Evolutionary conservation across 2,797 vertebrate genomes (phyloP).

Genomic region (Cynopterus sphinx): DNA sequence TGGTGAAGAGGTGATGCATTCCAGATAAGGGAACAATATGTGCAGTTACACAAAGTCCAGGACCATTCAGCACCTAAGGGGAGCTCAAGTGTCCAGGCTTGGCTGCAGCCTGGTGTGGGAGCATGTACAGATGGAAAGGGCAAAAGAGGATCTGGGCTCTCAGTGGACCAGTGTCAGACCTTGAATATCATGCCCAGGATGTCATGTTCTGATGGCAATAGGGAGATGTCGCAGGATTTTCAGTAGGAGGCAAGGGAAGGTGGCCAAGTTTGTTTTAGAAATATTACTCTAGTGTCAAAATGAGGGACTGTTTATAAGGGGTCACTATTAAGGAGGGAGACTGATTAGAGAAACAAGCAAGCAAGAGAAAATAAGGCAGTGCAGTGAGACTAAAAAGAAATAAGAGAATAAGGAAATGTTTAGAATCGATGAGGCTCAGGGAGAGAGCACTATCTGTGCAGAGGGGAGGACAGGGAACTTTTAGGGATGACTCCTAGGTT

Average conservation of each 20-base stretch:
- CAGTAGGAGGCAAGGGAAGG: not conserved
- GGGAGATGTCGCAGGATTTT: not conserved
- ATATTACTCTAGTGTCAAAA: not conserved
- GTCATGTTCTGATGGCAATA: not conserved
- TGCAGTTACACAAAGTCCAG: not conserved
- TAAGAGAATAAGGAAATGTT: not conserved
- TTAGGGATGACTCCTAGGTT: too few species aligned
- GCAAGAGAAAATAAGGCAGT: not conserved
- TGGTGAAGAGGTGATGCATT: not conserved
- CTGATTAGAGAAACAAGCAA: not conserved
- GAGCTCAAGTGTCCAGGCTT: not conserved
- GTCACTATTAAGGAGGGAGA: not conserved
- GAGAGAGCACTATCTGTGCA: not conserved
- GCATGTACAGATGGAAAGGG: not conserved
- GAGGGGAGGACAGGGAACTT: not conserved
- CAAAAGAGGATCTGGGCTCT: not conserved
- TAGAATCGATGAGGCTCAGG: not conserved
- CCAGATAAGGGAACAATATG: not conserved
- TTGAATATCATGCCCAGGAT: not conserved
- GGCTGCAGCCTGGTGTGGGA: not conserved
- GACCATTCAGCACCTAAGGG: not conserved
- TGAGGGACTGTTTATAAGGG: not conserved
- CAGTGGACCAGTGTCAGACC: not conserved
- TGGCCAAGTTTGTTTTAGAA: not conserved
- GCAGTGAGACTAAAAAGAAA: rapidly evolving